Percentiles rank a stretch among this genome's conserved stretches.
Conservation (phyloP, 2,797 vertebrate species). For the Dallia pectoralis region DNA sequence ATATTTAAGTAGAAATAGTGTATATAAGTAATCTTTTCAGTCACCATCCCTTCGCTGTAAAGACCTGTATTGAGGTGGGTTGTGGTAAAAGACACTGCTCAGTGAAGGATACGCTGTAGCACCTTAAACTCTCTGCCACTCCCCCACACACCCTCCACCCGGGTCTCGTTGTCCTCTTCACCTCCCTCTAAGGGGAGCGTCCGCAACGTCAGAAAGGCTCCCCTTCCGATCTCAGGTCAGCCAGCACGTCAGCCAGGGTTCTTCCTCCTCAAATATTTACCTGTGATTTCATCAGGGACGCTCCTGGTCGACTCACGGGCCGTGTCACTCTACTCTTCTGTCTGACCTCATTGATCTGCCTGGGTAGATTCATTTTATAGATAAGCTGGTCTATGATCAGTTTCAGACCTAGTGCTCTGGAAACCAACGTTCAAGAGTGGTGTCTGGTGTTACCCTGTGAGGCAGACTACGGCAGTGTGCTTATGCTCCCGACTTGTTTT, state of each 20-base stretch:
- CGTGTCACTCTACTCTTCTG: constrained; percentile 29
- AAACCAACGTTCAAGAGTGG: neutral
- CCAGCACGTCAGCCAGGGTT: constrained; percentile 36
- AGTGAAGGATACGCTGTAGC: neutral
- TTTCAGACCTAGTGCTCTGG: neutral
- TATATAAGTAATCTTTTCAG: neutral
- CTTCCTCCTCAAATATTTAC: constrained; percentile 72
- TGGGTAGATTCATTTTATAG: constrained; percentile 5
- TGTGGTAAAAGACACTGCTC: no score
- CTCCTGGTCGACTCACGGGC: constrained; percentile 19
- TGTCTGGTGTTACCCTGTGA: neutral
- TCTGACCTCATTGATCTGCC: constrained; percentile 13
- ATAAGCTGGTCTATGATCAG: neutral
- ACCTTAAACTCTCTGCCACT: neutral
- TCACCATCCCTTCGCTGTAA: neutral
- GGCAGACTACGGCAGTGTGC: neutral
- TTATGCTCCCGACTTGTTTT: neutral
- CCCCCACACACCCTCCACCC: neutral
- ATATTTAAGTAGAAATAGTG: no score
- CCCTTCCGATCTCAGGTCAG: constrained; percentile 26
- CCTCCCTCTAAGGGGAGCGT: neutral
- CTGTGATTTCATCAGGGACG: constrained; percentile 55
- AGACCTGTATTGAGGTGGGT: neutral
- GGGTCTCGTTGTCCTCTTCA: neutral
- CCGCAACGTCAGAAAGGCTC: neutral